Conservation (phyloP, 2,113 vertebrate species). For the Corvus hawaiiensis region DNA sequence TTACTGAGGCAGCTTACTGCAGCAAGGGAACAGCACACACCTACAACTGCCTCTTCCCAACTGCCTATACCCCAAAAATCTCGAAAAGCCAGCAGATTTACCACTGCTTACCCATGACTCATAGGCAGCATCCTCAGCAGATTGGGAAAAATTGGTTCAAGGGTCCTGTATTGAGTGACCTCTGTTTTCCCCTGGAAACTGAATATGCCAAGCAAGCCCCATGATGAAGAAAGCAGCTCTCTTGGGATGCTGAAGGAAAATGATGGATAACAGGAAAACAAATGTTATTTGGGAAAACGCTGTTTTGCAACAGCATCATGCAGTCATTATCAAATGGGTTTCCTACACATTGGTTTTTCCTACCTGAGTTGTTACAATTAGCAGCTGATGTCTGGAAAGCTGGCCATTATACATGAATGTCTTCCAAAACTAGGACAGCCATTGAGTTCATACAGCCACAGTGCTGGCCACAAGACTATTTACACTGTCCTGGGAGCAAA, state of each 20-base stretch:
- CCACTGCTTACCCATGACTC: not conserved
- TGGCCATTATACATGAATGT: not conserved
- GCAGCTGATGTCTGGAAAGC: not conserved
- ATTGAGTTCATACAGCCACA: not conserved
- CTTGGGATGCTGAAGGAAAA: not conserved
- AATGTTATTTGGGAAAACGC: not conserved
- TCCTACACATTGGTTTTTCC: not conserved
- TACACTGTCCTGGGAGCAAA: not conserved
- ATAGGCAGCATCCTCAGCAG: not conserved
- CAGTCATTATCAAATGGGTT: not conserved
- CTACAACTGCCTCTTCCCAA: not conserved
- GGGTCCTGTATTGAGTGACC: not conserved
- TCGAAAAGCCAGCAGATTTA: not conserved
- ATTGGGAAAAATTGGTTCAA: not conserved
- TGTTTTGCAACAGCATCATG: not conserved
- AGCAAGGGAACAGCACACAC: not conserved
- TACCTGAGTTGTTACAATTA: not conserved
- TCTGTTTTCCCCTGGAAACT: not conserved
- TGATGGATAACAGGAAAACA: not conserved
- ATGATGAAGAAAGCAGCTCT: not conserved
- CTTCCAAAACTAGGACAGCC: constrained; percentile 12
- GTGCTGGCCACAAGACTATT: not conserved
- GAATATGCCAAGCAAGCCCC: not conserved
- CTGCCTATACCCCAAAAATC: not conserved
- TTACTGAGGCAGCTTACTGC: not conserved